Evolutionary conservation across 2,113 vertebrate species (phyloP).

Genomic region (Centrocercus urophasianus): DNA sequence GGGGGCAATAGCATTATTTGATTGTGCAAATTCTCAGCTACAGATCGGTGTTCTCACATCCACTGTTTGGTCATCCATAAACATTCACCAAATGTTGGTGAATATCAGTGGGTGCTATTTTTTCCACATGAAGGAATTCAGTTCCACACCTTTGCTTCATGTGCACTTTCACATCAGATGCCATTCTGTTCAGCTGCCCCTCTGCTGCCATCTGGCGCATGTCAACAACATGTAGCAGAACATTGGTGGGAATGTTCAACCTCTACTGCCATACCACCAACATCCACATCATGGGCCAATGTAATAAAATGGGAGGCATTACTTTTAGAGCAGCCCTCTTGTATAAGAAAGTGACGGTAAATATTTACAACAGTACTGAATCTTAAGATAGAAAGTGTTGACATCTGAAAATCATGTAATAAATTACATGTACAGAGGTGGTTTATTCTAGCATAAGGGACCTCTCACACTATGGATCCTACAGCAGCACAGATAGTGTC

Average conservation of each 20-base stretch:
- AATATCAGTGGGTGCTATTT: not conserved
- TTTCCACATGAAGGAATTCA: not conserved
- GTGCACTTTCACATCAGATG: not conserved
- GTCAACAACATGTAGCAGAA: not conserved
- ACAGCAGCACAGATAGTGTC: accelerated
- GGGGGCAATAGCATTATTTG: not conserved
- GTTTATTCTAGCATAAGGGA: not conserved
- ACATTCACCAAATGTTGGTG: not conserved
- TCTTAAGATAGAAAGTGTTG: not conserved
- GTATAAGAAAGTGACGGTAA: not conserved
- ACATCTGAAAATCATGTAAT: not conserved
- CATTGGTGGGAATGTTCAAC: not conserved
- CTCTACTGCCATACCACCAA: not conserved
- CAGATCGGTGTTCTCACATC: not conserved
- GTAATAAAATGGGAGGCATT: not conserved
- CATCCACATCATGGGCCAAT: not conserved
- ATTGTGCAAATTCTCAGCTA: not conserved
- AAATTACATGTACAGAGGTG: not conserved
- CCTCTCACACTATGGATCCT: not conserved
- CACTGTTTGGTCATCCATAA: not conserved
- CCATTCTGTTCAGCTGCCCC: not conserved
- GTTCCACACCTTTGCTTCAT: not conserved
- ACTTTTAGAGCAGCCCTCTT: not conserved
- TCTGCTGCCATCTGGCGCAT: not conserved
- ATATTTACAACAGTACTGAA: not conserved